These are phyloP conservation scores for Drosophila nigromelanica DNA, from an alignment of 1,140 invertebrate species.

Conservation along the genomic window DNA sequence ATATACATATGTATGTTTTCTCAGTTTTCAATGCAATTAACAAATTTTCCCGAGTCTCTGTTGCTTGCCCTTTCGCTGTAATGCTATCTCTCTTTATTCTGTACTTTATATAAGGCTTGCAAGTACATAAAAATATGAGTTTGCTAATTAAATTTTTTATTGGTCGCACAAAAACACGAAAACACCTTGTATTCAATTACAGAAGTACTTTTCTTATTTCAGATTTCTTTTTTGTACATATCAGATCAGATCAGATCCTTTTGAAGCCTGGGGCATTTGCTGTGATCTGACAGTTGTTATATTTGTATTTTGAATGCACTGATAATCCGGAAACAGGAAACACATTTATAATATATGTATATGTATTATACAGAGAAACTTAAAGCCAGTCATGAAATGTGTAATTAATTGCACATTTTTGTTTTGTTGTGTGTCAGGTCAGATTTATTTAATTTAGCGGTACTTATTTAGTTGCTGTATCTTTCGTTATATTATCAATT, in stretches of 20 bases:
- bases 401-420: neutral
- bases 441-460: neutral
- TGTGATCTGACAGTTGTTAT: neutral
- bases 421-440: no score
- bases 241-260: neutral
- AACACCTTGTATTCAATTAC: neutral
- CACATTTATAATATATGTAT: neutral
- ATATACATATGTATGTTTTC: neutral
- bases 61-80: constrained; percentile 5
- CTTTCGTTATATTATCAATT: no score
- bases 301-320: neutral
- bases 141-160: no score
- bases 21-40: constrained; percentile 55
- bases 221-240: neutral
- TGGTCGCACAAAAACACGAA: no score
- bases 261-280: no score
- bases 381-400: neutral
- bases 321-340: constrained; percentile 1
- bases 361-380: neutral
- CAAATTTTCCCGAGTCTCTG: constrained; percentile 19
- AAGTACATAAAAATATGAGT: no score
- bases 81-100: constrained; percentile 25
- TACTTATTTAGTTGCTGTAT: no score
- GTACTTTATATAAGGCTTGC: neutral
- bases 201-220: neutral